Base-by-base conservation (phyloP, 1,140 invertebrate genomes). In the Atta cephalotes region DNA sequence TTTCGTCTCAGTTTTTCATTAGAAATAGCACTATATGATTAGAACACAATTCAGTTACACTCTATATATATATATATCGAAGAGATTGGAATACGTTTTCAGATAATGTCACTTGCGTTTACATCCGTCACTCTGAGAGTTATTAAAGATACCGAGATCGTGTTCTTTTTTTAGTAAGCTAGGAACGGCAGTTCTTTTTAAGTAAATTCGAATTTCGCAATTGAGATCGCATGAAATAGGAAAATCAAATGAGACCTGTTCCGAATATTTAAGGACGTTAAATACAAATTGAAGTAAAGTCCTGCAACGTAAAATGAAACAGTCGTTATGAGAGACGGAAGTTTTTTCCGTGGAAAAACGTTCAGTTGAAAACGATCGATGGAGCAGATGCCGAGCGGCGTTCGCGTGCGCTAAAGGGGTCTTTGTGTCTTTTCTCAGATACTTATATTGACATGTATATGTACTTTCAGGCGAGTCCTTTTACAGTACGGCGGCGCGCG, bases 391-490 rank as follows among this genome's bases (percentile, higher is more conserved):
- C 71, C 80, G 53, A 35, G 56, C n/a, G 21, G 53, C 58, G 68
- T 72, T 62, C 28, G 70, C n/a, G 58, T 68, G 39, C 79, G n/a
- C 60, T 51, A 3, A 45, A 71, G 81, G 65, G n/a, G 51, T 49
- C 56, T 84, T 74, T 76, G 56, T 76, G 70, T 68, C 10, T 84
- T 28, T 9, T 18, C 51, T 31, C 28, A n/a, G 51, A 21, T 62
- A 49, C 56, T 74, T 74, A 58, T 84, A 84, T 84, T 25, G 80
- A 76, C 9, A 18, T 76, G 10, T 31, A 12, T 53, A 14, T 60
- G 16, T 25, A 60, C 80, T 91, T 85, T 31, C 84, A 94, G 93
- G 58, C 89, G 18, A 60, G 85, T 65, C 91, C 94, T 0, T 93
- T 78, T 39, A 39, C 86, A 16, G 91, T 91, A 9, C 25, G 78